Base-by-base conservation (phyloP, 1,140 invertebrate genomes). In the Dreissena rostriformis region DNA sequence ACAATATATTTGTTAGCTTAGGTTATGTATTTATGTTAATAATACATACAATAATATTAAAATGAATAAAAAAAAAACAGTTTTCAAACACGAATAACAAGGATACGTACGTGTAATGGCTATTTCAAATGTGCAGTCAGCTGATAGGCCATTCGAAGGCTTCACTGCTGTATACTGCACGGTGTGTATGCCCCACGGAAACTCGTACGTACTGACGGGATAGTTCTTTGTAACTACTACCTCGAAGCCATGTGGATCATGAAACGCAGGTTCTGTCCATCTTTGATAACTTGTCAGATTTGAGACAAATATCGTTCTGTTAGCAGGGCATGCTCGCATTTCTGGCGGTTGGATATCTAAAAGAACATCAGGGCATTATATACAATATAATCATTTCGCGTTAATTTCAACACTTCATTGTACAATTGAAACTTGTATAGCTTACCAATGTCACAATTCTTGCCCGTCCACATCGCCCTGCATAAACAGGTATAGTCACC, bases 181-280 rank as follows among this genome's bases (percentile, higher is more conserved):
- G 24, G 68, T 82, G 51, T 71, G 82, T n/a, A 81, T 72, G 17
- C 86, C 86, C 86, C 86, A 87, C 15, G 78, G 78, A 63, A 87
- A 85, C 7, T 65, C 70, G 51, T 66, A 82, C n/a, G 19, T 51
- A 26, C 68, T 81, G 15, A 12, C 61, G 49, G 29, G 65, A 49
- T 87, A 87, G 51, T 87, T 87, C 7, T 72, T 72, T 17, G 55
- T 85, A 8, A 85, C 66, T 14, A 67, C 19, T n/a, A 87, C 63
- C 4, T 67, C 0, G n/a, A 55, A 57, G 6, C 79, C 77, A 26
- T 80, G 70, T 19, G 86, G 86, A 52, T 87, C 86, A 1, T 52
- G 55, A 28, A 87, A 82, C 0, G 17, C 71, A 17, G 86, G 86
- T 73, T 63, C 66, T 7, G 12, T 10, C 86, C 86, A 87, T 8